Percentiles rank a stretch among this genome's conserved stretches.
Evolutionary conservation across 2,113 vertebrate species (phyloP).

Genomic region (Epinephelus lanceolatus): DNA sequence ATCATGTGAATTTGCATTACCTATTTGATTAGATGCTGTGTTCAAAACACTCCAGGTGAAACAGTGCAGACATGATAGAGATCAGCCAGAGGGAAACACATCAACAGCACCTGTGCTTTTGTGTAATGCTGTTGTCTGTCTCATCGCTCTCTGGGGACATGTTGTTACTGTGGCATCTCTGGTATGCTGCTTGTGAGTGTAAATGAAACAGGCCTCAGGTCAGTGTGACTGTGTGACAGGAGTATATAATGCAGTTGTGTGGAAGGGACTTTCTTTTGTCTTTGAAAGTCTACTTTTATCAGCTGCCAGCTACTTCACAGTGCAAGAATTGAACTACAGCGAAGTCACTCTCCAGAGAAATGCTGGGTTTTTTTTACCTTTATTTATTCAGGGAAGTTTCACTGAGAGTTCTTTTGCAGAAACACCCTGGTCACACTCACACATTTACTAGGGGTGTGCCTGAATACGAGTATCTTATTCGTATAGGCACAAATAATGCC

Average conservation of each 20-base stretch:
- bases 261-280: background rate
- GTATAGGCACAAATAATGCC: too few relatives aligned
- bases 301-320: constrained; percentile 15
- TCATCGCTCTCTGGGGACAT: constrained; percentile 12
- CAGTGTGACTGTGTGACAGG: background rate
- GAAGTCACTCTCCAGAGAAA: background rate
- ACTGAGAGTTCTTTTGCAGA: background rate
- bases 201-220: constrained; percentile 44
- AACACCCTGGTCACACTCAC: background rate
- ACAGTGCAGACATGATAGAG: background rate
- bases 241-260: background rate
- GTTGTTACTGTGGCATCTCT: constrained; percentile 34
- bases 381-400: background rate
- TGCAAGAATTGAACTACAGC: background rate
- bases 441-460: too few relatives aligned
- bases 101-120: constrained; percentile 44
- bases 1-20: background rate
- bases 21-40: constrained; percentile 6
- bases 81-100: constrained; percentile 42
- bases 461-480: too few relatives aligned
- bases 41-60: constrained; percentile 16
- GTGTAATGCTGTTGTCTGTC: constrained; percentile 18
- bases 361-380: background rate
- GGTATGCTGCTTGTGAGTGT: constrained; percentile 33
- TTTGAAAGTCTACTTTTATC: constrained; percentile 18